These are phyloP conservation scores for Lepidurus apus DNA, from an alignment of 1,140 invertebrate species.

Conservation along the genomic window DNA sequence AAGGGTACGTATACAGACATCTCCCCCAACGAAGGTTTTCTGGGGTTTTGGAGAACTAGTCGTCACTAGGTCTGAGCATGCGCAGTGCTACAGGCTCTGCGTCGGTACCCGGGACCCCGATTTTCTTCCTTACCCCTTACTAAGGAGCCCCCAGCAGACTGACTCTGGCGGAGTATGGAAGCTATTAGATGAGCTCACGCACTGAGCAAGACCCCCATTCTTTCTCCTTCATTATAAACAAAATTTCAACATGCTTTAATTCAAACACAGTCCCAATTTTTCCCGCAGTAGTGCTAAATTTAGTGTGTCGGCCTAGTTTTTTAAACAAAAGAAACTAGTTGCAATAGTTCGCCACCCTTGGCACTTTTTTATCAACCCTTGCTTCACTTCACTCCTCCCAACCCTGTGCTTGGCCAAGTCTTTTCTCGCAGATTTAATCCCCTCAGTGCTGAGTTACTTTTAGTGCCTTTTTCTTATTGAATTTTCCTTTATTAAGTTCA, in stretches of 20 bases:
- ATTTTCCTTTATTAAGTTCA: too few relatives aligned
- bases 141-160: neutral
- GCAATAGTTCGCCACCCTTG: too few relatives aligned
- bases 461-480: neutral
- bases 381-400: too few relatives aligned
- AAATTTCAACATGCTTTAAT: too few relatives aligned
- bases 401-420: too few relatives aligned
- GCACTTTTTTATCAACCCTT: too few relatives aligned
- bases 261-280: too few relatives aligned
- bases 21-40: neutral
- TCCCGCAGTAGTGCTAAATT: too few relatives aligned
- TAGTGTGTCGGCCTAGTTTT: too few relatives aligned
- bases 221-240: too few relatives aligned
- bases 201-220: neutral
- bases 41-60: neutral
- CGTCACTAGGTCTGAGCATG: neutral
- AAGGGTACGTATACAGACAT: neutral
- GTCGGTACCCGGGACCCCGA: neutral
- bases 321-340: too few relatives aligned
- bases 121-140: neutral
- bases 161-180: constrained; percentile 5
- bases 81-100: neutral
- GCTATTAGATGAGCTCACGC: constrained; percentile 14
- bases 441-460: neutral
- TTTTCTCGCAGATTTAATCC: neutral